These are phyloP conservation scores for Sternarchorhynchus goeldii DNA, from an alignment of 2,797 vertebrate species.

Conservation along the genomic window DNA sequence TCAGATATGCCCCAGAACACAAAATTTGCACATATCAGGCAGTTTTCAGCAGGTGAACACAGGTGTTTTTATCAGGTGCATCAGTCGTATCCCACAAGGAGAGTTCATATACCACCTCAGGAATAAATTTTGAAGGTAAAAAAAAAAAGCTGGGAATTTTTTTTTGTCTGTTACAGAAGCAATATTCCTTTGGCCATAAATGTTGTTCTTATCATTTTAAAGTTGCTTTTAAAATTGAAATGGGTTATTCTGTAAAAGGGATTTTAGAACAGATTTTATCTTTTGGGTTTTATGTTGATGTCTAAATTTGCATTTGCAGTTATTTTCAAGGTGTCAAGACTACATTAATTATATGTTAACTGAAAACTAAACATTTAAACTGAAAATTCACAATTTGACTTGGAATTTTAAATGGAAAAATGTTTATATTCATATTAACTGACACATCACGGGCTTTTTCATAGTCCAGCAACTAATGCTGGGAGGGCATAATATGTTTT, in stretches of 20 bases:
- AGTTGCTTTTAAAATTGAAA: not conserved
- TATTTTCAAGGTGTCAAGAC: not conserved
- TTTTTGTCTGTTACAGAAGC: not conserved
- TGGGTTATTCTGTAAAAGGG: not conserved
- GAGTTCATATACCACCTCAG: conserved; percentile 1
- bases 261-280: conserved; percentile 10
- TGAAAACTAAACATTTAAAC: not conserved
- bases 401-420: not conserved
- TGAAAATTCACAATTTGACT: not conserved
- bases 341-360: not conserved
- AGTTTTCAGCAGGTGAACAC: not conserved
- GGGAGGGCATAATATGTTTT: not conserved
- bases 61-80: not conserved
- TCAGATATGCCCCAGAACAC: not conserved
- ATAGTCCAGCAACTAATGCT: not conserved
- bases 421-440: not conserved
- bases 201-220: not conserved
- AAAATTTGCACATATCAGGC: not conserved
- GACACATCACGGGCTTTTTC: not conserved
- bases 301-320: not conserved
- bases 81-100: not conserved
- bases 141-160: not conserved
- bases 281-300: conserved; percentile 5
- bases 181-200: not conserved
- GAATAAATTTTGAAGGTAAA: not conserved